phyloP scores from a whole-genome alignment of 2,888 invertebrate species.

The Branchellion lobata region DNA sequence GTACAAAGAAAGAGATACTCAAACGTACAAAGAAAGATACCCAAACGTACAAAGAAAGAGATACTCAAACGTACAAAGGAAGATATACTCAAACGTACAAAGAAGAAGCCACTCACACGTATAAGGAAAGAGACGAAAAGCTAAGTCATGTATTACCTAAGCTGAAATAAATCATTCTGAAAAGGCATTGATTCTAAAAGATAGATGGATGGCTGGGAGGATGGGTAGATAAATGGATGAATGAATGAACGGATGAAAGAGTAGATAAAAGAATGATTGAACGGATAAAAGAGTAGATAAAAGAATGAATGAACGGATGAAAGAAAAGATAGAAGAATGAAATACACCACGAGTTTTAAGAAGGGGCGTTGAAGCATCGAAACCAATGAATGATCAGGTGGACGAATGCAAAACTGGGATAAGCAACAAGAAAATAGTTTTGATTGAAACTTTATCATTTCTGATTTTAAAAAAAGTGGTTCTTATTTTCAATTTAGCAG shows the following conservation, averaged over 20 bases:
- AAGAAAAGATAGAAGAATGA: not conserved
- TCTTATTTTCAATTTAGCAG: no score
- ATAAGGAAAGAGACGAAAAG: not conserved
- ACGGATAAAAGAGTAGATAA: not conserved
- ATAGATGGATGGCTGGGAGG: not conserved
- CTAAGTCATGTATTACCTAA: slow-evolving; percentile 3
- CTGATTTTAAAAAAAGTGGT: no score
- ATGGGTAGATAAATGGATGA: not conserved
- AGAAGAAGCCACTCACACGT: not conserved
- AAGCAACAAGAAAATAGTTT: no score
- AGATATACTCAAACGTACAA: not conserved
- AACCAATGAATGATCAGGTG: not conserved
- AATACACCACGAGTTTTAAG: not conserved
- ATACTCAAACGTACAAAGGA: not conserved
- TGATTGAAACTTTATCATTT: no score
- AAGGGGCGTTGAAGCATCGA: not conserved
- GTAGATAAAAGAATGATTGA: not conserved
- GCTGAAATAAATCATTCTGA: not conserved
- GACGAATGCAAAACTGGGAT: no score
- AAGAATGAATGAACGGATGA: not conserved
- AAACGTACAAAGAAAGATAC: no score
- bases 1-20: no score
- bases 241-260: not conserved
- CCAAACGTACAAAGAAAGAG: no score
- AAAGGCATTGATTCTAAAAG: not conserved